Percentiles rank a stretch among this genome's conserved stretches.
These are phyloP conservation scores for Vulpes lagopus DNA, from an alignment of 2,113 vertebrate species.

Conservation along the genomic window DNA sequence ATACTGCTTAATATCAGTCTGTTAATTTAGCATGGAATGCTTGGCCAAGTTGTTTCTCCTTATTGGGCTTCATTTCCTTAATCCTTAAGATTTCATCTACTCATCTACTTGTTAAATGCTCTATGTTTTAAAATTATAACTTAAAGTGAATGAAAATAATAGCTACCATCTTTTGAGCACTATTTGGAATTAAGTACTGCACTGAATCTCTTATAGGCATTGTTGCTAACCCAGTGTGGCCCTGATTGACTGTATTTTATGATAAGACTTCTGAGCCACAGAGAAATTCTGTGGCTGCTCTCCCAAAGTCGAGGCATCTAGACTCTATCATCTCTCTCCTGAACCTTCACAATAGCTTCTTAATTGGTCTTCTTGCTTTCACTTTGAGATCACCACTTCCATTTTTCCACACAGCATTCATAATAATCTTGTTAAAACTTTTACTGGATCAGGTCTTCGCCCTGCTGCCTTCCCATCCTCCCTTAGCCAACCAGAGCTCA, in stretches of 20 bases:
- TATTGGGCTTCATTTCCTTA: background rate
- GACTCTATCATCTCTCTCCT: background rate
- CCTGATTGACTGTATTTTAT: background rate
- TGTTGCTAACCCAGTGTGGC: background rate
- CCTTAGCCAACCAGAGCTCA: background rate
- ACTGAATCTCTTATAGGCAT: background rate
- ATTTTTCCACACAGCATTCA: background rate
- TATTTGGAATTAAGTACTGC: background rate
- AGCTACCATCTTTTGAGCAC: background rate
- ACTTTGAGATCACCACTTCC: background rate
- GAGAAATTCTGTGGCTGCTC: background rate
- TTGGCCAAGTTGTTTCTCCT: background rate
- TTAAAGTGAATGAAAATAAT: background rate
- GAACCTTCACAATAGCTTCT: background rate
- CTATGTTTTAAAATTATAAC: background rate
- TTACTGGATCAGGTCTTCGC: background rate
- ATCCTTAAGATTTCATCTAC: constrained; percentile 3
- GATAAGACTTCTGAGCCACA: background rate
- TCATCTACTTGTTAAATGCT: background rate
- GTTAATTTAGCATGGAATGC: background rate
- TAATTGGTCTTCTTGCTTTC: background rate
- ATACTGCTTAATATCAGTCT: background rate
- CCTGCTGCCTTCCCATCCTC: background rate
- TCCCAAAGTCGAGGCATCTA: background rate
- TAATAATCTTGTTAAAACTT: background rate